Evolutionary conservation across 1,140 invertebrate genomes (phyloP), one percentile per base, ranked within the genome.

Genomic region (Macrobrachium nipponense): DNA sequence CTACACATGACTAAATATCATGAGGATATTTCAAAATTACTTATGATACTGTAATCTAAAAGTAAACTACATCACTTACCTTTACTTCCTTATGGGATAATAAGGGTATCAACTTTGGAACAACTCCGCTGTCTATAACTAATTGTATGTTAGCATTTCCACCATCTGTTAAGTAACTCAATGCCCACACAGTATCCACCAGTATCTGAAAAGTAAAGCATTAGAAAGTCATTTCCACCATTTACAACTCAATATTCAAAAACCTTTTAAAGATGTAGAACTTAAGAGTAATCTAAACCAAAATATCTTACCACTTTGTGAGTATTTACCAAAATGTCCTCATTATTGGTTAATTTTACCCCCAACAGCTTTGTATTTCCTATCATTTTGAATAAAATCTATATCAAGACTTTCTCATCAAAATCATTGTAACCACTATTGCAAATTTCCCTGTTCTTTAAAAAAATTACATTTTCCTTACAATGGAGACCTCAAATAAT

Each of bases 111-210:
- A 99, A 92, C 91, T 95, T 96, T 51, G 97, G 97, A 73, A 99
- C 97, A 68, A 99, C 96, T 70, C 96, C 96, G 88, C 96, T 97
- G 89, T 99, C 98, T 89, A 99, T 98, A 1, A 99, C 98, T 95
- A 99, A 96, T 92, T 99, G 98, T 90, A 99, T 99, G 92, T 99
- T 98, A 88, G 98, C 97, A 91, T 99, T 99, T 27, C 98, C 98
- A 85, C 97, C 97, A 90, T 99, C 98, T 72, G 98, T 99, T 89
- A 99, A 92, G 92, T 99, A 99, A 90, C 98, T 99, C 87, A 99
- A 94, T 44, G 98, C 98, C 99, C 98, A 99, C 62, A 99, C 97
- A 75, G 98, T 99, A 91, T 99, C 98, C 76, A 99, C 97, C 90
- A 99, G 93, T 90, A 99, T 99, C 96, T 98, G 91, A 12, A 51